These are phyloP conservation scores for Seira ritae DNA, from an alignment of 2,888 invertebrate species.

Conservation along the genomic window DNA sequence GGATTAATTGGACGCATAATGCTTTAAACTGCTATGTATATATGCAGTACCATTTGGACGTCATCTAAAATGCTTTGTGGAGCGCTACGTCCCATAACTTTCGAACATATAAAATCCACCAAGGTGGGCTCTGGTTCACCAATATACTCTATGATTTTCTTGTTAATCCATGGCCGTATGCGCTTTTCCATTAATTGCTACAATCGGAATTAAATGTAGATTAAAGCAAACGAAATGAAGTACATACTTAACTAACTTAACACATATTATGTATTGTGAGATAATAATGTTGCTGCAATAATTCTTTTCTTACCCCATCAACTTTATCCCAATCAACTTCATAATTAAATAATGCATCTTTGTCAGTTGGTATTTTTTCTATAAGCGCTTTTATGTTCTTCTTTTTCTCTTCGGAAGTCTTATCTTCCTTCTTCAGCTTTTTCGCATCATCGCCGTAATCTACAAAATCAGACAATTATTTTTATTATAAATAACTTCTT, in stretches of 20 bases:
- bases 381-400: constrained; percentile 97
- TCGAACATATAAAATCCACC: constrained; percentile 99
- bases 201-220: constrained; percentile 56
- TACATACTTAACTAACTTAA: no score
- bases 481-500: no score
- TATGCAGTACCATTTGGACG: constrained; percentile 99
- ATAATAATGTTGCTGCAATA: no score
- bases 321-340: constrained; percentile 93
- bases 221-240: no score
- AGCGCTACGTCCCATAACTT: constrained; percentile 94
- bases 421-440: constrained; percentile 80
- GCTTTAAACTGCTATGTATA: no score
- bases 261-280: no score
- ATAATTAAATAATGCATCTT: constrained; percentile 96
- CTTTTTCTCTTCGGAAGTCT: constrained; percentile 94
- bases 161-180: constrained; percentile 99
- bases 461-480: no score
- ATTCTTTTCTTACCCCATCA: constrained; percentile 82
- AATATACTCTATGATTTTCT: constrained; percentile 99
- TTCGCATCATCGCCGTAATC: constrained; percentile 80
- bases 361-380: constrained; percentile 98
- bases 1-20: constrained; percentile 29
- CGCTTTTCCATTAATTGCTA: constrained; percentile 93
- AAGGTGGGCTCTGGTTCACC: constrained; percentile 99
- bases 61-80: constrained; percentile 98